A percentile compares a stretch with the other conserved stretches of the same genome.
phyloP scores from a whole-genome alignment of 2,888 invertebrate species.

The Lucinisca nassula region DNA sequence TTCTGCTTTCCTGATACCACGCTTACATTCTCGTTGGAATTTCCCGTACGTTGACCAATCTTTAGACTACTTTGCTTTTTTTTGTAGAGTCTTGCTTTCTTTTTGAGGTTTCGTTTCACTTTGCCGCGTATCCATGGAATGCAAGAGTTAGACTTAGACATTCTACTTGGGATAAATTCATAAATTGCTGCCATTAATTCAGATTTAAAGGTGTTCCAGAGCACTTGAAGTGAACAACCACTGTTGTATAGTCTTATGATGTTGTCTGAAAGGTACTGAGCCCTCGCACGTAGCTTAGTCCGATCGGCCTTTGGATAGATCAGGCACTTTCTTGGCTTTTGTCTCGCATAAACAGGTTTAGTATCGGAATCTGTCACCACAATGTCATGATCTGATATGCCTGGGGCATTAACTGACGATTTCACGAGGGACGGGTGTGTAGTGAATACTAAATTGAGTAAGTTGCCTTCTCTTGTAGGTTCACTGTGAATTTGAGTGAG shows the following conservation, averaged over 20 bases:
- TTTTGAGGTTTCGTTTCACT: background rate
- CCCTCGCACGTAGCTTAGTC: background rate
- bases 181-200: background rate
- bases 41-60: slow-evolving; percentile 20
- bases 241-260: background rate
- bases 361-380: slow-evolving; percentile 40
- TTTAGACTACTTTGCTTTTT: slow-evolving; percentile 32
- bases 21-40: slow-evolving; percentile 30
- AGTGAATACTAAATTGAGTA: slow-evolving; percentile 44
- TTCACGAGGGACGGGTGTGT: slow-evolving; percentile 55
- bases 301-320: slow-evolving; percentile 15
- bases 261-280: background rate
- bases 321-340: slow-evolving; percentile 15
- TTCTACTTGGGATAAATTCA: background rate
- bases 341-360: background rate
- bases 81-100: slow-evolving; percentile 17
- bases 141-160: background rate
- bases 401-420: slow-evolving; percentile 43
- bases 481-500: slow-evolving; percentile 32
- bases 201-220: background rate
- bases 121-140: background rate
- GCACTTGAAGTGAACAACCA: background rate
- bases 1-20: slow-evolving; percentile 12
- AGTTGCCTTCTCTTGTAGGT: slow-evolving; percentile 37
- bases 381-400: slow-evolving; percentile 58